Conservation (phyloP, 2,797 vertebrate species). For the Tenualosa thibaudeaui region DNA sequence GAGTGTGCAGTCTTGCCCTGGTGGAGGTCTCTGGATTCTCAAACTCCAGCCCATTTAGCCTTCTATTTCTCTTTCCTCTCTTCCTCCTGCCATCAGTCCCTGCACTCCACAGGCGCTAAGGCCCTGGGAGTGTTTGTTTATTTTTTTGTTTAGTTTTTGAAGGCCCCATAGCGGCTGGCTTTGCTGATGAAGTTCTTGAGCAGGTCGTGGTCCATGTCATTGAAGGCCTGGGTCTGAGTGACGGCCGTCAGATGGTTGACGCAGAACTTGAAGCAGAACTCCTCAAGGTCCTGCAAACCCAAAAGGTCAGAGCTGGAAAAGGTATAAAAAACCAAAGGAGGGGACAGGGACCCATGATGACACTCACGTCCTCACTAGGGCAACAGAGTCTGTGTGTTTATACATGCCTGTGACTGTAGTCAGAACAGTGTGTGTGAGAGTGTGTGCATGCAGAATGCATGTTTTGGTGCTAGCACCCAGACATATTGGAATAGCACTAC, state of each 20-base stretch:
- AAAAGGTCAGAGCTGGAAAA: slow-evolving; percentile 66
- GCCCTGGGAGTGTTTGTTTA: not conserved
- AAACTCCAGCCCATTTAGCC: not conserved
- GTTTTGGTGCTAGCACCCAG: not conserved
- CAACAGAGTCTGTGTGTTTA: not conserved
- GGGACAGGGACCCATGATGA: slow-evolving; percentile 46
- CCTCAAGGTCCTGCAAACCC: slow-evolving; percentile 93
- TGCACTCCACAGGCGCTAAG: not conserved
- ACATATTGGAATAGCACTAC: not conserved
- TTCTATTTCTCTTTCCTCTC: not conserved
- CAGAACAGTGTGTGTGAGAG: slow-evolving; percentile 34
- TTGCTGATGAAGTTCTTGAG: slow-evolving; percentile 98
- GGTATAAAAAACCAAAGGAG: slow-evolving; percentile 41
- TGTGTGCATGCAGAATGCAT: not conserved
- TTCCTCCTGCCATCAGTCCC: not conserved
- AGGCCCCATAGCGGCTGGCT: slow-evolving; percentile 94
- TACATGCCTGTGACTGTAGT: not conserved
- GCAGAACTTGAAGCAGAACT: slow-evolving; percentile 99
- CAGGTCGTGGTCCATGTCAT: slow-evolving; percentile 96
- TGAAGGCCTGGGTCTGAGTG: slow-evolving; percentile 95
- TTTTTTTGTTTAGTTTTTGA: slow-evolving; percentile 83
- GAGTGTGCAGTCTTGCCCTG: not conserved
- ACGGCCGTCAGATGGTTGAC: slow-evolving; percentile 97
- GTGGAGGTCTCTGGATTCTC: not conserved
- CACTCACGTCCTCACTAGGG: slow-evolving; percentile 1